These are phyloP conservation scores for Psilopogon haemacephalus DNA, from an alignment of 2,113 vertebrate species.

Conservation along the genomic window DNA sequence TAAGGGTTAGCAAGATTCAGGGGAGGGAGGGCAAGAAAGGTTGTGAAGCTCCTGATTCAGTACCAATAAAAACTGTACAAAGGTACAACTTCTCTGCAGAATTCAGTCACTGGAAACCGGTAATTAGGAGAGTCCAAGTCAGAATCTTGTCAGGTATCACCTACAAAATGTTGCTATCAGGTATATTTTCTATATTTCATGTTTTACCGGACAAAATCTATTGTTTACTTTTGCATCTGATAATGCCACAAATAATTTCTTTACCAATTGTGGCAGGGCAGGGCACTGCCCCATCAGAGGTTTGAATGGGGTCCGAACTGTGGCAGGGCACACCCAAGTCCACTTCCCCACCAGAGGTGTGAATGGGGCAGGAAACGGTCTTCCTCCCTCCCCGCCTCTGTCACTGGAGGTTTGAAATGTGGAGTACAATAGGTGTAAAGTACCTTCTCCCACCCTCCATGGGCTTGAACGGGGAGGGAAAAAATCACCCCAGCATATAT, in stretches of 20 bases:
- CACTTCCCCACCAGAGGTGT: too few relatives aligned
- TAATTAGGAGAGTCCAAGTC: not conserved
- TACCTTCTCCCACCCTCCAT: too few relatives aligned
- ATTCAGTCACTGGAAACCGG: not conserved
- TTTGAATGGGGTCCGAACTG: too few relatives aligned
- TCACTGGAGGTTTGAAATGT: too few relatives aligned
- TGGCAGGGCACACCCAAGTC: too few relatives aligned
- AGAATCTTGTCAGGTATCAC: not conserved
- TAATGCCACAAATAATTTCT: not conserved
- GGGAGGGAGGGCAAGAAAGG: not conserved
- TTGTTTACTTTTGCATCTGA: not conserved
- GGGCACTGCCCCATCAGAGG: too few relatives aligned
- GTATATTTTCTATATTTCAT: not conserved
- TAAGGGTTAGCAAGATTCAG: not conserved
- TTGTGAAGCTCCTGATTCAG: not conserved
- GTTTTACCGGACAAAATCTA: not conserved
- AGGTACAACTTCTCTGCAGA: not conserved
- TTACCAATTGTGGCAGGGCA: too few relatives aligned
- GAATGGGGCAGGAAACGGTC: too few relatives aligned
- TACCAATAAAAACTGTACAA: fast-evolving
- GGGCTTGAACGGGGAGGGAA: too few relatives aligned
- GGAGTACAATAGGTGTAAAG: too few relatives aligned
- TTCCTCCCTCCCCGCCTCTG: too few relatives aligned
- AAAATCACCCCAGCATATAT: too few relatives aligned
- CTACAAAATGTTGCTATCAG: not conserved